Evolutionary conservation across 2,797 vertebrate species (phyloP).

Genomic region (Corythornis leucogaster): DNA sequence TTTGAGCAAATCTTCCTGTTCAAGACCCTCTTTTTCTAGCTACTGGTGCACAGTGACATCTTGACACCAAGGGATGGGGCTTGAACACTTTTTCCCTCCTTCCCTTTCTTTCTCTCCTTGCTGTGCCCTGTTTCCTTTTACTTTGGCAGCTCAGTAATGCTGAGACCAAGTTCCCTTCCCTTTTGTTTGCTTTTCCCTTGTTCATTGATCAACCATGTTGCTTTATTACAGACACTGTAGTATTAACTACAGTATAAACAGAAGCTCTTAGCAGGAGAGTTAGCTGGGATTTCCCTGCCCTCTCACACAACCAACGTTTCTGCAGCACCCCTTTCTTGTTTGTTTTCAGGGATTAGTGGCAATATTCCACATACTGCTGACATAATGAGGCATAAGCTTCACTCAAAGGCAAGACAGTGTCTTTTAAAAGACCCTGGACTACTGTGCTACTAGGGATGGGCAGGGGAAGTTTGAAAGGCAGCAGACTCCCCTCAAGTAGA

Average conservation of each 20-base stretch:
- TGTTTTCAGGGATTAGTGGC: conserved; percentile 56
- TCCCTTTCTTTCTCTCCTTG: background rate
- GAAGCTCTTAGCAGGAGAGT: conserved; percentile 32
- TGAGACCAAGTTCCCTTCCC: conserved; percentile 1
- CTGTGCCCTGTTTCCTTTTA: background rate
- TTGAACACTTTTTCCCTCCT: background rate
- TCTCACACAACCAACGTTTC: conserved; percentile 1
- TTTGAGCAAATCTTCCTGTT: background rate
- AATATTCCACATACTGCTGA: conserved; percentile 50
- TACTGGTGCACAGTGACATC: background rate
- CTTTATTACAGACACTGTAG: conserved; percentile 34
- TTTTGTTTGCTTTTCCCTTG: conserved; percentile 52
- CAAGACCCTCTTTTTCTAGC: background rate
- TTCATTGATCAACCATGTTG: conserved; percentile 19
- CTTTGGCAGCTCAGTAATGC: conserved; percentile 13
- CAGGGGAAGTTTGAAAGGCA: background rate
- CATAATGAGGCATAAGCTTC: conserved; percentile 27
- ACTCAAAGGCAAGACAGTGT: background rate
- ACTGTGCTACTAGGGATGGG: background rate
- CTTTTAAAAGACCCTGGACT: background rate
- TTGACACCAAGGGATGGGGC: background rate
- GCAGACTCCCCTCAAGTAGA: background rate
- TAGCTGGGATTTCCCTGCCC: conserved; percentile 33
- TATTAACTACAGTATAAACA: conserved; percentile 51
- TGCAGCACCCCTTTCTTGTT: conserved; percentile 33